phyloP scores from a whole-genome alignment of 1,140 invertebrate genomes.

The Heliothis subflexa region DNA sequence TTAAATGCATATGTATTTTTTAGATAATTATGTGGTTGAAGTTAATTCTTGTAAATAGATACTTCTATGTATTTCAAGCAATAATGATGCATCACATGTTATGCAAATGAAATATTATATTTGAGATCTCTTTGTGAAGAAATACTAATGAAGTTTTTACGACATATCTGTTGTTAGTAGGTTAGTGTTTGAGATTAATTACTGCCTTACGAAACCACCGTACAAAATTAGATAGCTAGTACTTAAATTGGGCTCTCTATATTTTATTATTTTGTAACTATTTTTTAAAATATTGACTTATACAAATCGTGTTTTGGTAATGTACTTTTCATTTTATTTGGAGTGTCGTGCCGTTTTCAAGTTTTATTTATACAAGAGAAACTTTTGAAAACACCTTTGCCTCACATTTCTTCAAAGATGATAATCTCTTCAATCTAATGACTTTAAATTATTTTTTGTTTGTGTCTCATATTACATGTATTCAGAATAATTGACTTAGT shows the following conservation, averaged over 20 bases:
- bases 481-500: too few relatives aligned
- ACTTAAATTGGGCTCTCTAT: conserved; percentile 43
- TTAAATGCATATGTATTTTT: conserved; percentile 1
- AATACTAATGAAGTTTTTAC: conserved; percentile 21
- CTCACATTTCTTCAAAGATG: not conserved
- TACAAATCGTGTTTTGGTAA: conserved; percentile 19
- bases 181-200: conserved; percentile 34
- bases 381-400: too few relatives aligned
- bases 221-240: conserved; percentile 27
- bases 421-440: too few relatives aligned
- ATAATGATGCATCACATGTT: conserved; percentile 25
- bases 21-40: conserved; percentile 9
- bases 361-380: conserved; percentile 3
- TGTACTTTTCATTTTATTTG: not conserved
- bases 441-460: not conserved
- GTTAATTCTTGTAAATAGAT: conserved; percentile 33
- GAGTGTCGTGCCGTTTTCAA: not conserved
- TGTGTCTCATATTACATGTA: not conserved
- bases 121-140: conserved; percentile 27
- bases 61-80: conserved; percentile 1
- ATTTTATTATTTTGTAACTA: conserved; percentile 4
- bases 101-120: conserved; percentile 21
- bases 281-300: conserved; percentile 23
- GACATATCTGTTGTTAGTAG: conserved; percentile 1
- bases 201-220: conserved; percentile 34